phyloP scores from a whole-genome alignment of 1,140 invertebrate genomes.

The Nasonia giraulti region DNA sequence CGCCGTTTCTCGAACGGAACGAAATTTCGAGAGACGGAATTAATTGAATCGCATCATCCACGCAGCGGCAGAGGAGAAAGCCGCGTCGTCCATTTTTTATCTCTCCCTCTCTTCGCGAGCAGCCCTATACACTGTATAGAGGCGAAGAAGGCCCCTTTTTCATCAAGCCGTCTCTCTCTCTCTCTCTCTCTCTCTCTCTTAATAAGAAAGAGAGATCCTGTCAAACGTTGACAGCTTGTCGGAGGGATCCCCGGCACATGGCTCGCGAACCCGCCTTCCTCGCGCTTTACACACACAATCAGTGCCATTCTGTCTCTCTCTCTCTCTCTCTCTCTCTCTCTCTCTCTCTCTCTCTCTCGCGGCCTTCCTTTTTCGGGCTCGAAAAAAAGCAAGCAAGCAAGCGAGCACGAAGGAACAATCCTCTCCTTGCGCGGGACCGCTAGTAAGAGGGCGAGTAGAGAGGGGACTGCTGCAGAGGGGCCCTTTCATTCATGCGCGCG shows the following conservation, averaged over 20 bases:
- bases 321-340: not conserved
- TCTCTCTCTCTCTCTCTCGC: not conserved
- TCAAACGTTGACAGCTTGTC: conserved; percentile 63
- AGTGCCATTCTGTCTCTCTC: conserved; percentile 44
- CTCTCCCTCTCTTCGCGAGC: conserved; percentile 42
- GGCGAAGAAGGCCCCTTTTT: conserved; percentile 8
- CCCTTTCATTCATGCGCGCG: conserved; percentile 70
- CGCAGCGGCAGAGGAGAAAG: not conserved
- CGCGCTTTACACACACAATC: conserved; percentile 27
- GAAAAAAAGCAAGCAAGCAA: conserved; percentile 50
- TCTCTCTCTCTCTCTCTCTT: too few species aligned
- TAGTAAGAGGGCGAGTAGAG: conserved; percentile 4
- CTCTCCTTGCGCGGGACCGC: conserved; percentile 43
- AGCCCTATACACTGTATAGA: too few species aligned
- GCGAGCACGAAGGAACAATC: too few species aligned
- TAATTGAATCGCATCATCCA: too few species aligned
- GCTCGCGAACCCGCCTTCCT: conserved; percentile 5
- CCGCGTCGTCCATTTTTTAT: conserved; percentile 5
- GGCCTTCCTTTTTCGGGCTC: conserved; percentile 39
- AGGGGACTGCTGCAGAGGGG: conserved; percentile 58
- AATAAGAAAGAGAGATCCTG: conserved; percentile 53
- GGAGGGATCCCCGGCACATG: conserved; percentile 49
- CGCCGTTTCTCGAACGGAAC: too few species aligned
- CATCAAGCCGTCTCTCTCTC: not conserved
- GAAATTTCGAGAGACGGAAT: too few species aligned